A percentile compares a stretch with the other conserved stretches of the same genome.
Conservation (phyloP, 2,113 vertebrate species). For the Pseudorasbora parva region DNA sequence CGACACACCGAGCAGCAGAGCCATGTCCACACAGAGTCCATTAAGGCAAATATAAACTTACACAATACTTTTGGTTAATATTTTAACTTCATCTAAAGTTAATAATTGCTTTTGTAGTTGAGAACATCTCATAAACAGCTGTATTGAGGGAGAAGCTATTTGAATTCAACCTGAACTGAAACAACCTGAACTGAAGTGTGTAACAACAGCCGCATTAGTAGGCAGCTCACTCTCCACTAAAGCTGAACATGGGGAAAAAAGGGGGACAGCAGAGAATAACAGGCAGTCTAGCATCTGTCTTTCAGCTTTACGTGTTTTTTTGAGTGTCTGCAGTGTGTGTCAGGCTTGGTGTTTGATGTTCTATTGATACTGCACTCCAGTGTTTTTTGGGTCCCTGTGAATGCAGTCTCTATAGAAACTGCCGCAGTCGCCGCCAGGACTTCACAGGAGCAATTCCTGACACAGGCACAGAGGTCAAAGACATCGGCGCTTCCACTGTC, state of each 20-base stretch:
- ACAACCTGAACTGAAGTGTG: background rate
- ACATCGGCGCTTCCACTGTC: background rate
- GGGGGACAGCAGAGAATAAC: slow-evolving; percentile 12
- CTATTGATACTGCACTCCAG: slow-evolving; percentile 33
- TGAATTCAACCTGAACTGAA: background rate
- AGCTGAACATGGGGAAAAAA: slow-evolving; percentile 41
- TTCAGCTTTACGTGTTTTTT: slow-evolving; percentile 2
- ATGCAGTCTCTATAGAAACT: slow-evolving; percentile 65
- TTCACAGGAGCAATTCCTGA: slow-evolving; percentile 18
- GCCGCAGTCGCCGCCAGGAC: slow-evolving; percentile 29
- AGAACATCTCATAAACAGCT: background rate
- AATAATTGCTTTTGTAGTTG: background rate
- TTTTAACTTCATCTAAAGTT: background rate
- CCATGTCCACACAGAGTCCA: background rate
- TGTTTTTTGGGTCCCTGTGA: slow-evolving; percentile 50
- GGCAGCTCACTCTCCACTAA: slow-evolving; percentile 51
- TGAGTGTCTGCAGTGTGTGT: slow-evolving; percentile 14
- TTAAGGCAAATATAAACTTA: background rate
- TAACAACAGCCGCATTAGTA: slow-evolving; percentile 51
- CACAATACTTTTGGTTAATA: background rate
- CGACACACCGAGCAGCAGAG: background rate
- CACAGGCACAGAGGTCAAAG: slow-evolving; percentile 41
- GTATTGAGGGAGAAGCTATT: background rate
- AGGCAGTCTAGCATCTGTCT: slow-evolving; percentile 15
- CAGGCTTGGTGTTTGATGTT: slow-evolving; percentile 46